Evolutionary conservation across 2,888 invertebrate species (phyloP).

Genomic region (Cancer borealis): DNA sequence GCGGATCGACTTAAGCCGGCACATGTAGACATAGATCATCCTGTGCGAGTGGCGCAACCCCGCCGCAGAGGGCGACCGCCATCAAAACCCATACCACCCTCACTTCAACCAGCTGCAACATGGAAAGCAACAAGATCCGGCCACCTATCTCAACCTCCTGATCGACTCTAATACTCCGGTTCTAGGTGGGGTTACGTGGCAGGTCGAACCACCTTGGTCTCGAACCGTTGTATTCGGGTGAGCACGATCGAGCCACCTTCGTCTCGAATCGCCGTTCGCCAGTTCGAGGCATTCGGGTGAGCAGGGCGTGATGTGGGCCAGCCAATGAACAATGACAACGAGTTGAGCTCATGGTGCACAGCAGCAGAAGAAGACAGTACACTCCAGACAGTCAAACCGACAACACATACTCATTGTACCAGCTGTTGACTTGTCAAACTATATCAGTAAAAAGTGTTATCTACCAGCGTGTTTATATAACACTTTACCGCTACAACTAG

Average conservation of each 20-base stretch:
- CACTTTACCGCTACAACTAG: neutral
- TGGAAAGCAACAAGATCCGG: no score
- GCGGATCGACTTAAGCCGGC: neutral
- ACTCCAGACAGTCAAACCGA: neutral
- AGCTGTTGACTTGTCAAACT: neutral
- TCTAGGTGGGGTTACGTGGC: neutral
- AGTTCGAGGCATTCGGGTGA: neutral
- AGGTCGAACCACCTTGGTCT: neutral
- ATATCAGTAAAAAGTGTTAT: neutral
- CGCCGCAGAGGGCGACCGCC: neutral
- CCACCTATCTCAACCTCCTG: no score
- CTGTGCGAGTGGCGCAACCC: neutral
- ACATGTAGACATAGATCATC: neutral
- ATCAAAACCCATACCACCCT: no score
- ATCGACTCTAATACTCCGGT: neutral
- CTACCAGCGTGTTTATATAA: neutral
- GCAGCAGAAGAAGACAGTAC: neutral
- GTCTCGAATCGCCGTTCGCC: neutral
- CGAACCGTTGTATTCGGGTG: neutral
- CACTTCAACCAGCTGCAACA: no score
- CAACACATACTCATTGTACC: neutral
- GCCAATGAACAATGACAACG: neutral
- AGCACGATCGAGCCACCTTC: no score
- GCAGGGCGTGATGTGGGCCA: neutral
- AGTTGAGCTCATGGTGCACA: neutral